A percentile compares a stretch with the other conserved stretches of the same genome.
These are phyloP conservation scores for Lophura swinhoii DNA, from an alignment of 2,797 vertebrate species.

Conservation along the genomic window DNA sequence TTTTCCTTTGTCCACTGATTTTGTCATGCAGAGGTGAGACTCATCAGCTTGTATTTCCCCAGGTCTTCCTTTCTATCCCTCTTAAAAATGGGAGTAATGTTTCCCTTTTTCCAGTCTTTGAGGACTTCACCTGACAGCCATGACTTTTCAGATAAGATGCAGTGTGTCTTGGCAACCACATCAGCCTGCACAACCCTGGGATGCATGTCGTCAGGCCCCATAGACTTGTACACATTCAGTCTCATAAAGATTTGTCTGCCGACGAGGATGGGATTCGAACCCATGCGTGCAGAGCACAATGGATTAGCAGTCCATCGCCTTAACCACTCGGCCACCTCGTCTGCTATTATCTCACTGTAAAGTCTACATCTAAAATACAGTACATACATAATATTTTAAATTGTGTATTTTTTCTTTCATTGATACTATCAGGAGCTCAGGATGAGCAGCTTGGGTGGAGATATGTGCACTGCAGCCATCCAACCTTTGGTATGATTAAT, in stretches of 20 bases:
- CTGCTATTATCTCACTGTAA: neutral
- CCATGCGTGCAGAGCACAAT: neutral
- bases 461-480: accelerated
- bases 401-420: neutral
- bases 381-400: neutral
- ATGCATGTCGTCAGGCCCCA: neutral
- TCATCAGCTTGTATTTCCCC: neutral
- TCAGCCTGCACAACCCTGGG: neutral
- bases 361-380: neutral
- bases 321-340: neutral
- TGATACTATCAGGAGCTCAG: neutral
- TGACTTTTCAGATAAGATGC: neutral
- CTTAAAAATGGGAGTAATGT: neutral
- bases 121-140: neutral
- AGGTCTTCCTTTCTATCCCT: neutral
- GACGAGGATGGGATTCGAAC: neutral
- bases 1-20: neutral
- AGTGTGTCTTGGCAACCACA: neutral
- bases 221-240: neutral
- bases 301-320: neutral
- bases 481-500: neutral
- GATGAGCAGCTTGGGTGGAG: neutral
- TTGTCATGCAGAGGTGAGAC: neutral
- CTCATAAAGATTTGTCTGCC: neutral
- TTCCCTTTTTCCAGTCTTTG: neutral